These are phyloP conservation scores for Ephydatia muelleri DNA, from an alignment of 37 sponge, comb jelly and placozoan genomes.

Conservation along the genomic window DNA sequence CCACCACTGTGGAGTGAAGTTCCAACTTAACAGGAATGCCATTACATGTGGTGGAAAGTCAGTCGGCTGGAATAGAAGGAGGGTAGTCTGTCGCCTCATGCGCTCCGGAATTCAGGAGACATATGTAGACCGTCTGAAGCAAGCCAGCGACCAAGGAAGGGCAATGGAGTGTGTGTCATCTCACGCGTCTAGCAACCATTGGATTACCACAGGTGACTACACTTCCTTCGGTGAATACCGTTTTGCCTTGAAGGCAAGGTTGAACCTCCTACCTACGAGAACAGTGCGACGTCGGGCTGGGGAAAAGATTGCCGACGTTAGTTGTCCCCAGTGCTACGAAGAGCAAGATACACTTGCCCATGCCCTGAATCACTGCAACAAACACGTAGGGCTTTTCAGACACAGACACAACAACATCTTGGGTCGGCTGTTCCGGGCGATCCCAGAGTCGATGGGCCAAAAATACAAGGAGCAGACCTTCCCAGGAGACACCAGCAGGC, in stretches of 20 bases:
- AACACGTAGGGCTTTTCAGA: conserved; percentile 2
- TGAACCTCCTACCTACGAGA: conserved; percentile 33
- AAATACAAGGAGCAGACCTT: conserved; percentile 7
- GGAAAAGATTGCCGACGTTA: background rate
- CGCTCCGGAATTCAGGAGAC: background rate
- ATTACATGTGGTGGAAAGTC: background rate
- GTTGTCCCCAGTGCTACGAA: conserved; percentile 2
- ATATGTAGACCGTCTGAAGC: background rate
- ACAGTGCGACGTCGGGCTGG: conserved; percentile 12
- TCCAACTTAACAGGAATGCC: background rate
- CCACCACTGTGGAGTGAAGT: background rate
- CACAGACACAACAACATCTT: conserved; percentile 18
- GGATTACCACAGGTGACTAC: conserved; percentile 36
- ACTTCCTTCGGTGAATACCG: conserved; percentile 30
- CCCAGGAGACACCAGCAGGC: background rate
- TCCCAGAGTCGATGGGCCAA: no score
- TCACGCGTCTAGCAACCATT: conserved; percentile 33
- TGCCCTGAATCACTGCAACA: conserved; percentile 17
- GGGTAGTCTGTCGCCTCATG: background rate
- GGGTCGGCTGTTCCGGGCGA: conserved; percentile 1
- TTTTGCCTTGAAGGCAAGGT: conserved; percentile 34
- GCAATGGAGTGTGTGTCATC: background rate
- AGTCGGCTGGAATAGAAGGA: background rate
- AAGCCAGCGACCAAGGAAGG: conserved; percentile 35
- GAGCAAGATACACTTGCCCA: conserved; percentile 23